phyloP scores from a whole-genome alignment of 2,797 vertebrate species.

The Arrhamphus sclerolepis region DNA sequence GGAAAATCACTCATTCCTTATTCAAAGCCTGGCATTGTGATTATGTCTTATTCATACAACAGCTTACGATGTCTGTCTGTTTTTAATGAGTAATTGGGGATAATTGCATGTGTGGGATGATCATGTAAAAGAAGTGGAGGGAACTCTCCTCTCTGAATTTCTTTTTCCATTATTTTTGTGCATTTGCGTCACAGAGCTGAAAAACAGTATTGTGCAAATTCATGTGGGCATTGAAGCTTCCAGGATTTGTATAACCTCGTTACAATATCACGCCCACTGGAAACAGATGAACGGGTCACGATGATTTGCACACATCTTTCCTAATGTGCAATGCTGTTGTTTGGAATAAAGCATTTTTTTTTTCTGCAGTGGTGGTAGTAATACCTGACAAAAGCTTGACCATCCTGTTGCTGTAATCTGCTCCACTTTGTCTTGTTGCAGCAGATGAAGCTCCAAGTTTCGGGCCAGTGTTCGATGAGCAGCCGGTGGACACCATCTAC shows the following conservation, averaged over 20 bases:
- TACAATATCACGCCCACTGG: constrained; percentile 27
- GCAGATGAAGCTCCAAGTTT: constrained; percentile 89
- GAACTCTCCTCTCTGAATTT: constrained; percentile 14
- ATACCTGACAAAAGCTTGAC: no score
- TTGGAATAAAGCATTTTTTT: no score
- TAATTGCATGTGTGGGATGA: constrained; percentile 59
- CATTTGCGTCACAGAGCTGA: constrained; percentile 6
- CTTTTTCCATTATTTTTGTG: constrained; percentile 4
- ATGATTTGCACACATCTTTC: constrained; percentile 2
- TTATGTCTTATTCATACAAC: constrained; percentile 67
- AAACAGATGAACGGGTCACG: constrained; percentile 31
- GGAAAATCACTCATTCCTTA: constrained; percentile 73
- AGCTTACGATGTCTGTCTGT: constrained; percentile 58
- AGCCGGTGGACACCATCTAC: constrained; percentile 94
- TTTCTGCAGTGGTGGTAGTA: no score
- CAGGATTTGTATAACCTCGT: constrained; percentile 39
- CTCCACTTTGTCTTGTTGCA: constrained; percentile 55
- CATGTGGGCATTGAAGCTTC: constrained; percentile 26
- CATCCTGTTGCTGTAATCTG: no score
- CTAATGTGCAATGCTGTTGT: no score
- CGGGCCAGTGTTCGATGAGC: constrained; percentile 97
- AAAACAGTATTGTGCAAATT: constrained; percentile 53
- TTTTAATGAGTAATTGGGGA: constrained; percentile 70
- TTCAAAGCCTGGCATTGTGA: constrained; percentile 69
- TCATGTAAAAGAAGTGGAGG: constrained; percentile 51